Evolutionary conservation across 2,797 vertebrate species (phyloP), one percentile per base, ranked within the genome.

Genomic region (Falco rusticolus): DNA sequence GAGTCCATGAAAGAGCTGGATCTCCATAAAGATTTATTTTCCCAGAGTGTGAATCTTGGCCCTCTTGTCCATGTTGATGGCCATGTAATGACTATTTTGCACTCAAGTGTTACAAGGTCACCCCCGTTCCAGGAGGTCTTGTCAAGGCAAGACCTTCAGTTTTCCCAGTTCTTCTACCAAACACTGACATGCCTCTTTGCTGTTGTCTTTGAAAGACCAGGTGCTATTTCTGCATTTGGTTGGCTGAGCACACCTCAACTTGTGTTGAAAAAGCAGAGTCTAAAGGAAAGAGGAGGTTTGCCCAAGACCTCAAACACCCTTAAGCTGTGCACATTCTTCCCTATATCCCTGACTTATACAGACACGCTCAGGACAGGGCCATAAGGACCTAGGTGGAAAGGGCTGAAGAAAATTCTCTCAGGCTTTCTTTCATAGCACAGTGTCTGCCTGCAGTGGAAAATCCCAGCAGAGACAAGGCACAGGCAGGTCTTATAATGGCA

Each of bases 51-150:
- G 17, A 74, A 14, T 50, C 8, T 65, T 74, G 14, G 8, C 29
- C 13, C 16, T 85, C 15, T 74, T 54, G 16, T 34, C 45, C 39
- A 63, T 1, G 0, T 6, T 57, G 31, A 47, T 6, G 5, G n/a
- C 13, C 15, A 33, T 0, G 0, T 45, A 76, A 17, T 0, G 4
- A 39, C 26, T 60, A 13, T 53, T 91, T 88, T 75, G 34, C 17
- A 1, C 6, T 56, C 3, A 53, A 6, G 9, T 16, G 11, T 39
- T 75, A 24, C 6, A 14, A 0, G 6, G 5, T 59, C 45, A 45
- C 22, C 16, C 47, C 39, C 56, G 6, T 63, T 77, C 17, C n/a
- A 47, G 16, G 19, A 74, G 13, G 48, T 47, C 51, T 70, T 76
- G 7, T 63, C 14, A 59, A 26, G 22, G 31, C 7, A 71, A 84